Evolutionary conservation across 2,888 invertebrate species (phyloP).

Genomic region (Isotomurus palustris): DNA sequence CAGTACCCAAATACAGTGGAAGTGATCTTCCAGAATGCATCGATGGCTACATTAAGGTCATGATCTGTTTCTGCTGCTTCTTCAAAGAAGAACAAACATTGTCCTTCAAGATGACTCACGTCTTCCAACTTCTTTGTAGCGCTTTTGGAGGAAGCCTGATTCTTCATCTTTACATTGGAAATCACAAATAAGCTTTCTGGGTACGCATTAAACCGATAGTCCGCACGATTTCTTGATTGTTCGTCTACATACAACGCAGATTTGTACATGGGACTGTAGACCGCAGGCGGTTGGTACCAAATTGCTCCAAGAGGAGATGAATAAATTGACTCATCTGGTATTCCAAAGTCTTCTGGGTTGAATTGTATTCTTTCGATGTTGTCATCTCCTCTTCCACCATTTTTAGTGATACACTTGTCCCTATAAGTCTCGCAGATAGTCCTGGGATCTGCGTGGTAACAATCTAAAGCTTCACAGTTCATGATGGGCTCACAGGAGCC

Average conservation of each 20-base stretch:
- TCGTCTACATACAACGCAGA: neutral
- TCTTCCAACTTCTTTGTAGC: no score
- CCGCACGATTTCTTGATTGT: neutral
- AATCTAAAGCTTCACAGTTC: no score
- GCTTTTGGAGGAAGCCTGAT: no score
- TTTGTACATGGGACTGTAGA: neutral
- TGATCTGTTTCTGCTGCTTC: constrained; percentile 24
- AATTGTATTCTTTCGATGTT: no score
- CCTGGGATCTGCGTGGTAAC: no score
- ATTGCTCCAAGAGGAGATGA: neutral
- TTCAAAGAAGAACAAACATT: constrained; percentile 22
- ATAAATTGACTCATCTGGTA: no score
- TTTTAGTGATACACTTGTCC: no score
- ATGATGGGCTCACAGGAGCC: no score
- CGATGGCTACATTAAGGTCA: constrained; percentile 29
- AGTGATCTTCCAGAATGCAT: constrained; percentile 31
- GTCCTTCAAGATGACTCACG: no score
- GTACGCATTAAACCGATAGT: neutral
- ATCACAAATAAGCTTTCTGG: constrained; percentile 2
- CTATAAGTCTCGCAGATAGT: no score
- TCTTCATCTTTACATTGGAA: neutral
- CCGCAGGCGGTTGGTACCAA: neutral
- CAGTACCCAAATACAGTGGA: constrained; percentile 28
- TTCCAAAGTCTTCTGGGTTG: no score
- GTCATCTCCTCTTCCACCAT: no score